Conservation (phyloP, 2,797 vertebrate genomes). For the Rachycentron canadum region DNA sequence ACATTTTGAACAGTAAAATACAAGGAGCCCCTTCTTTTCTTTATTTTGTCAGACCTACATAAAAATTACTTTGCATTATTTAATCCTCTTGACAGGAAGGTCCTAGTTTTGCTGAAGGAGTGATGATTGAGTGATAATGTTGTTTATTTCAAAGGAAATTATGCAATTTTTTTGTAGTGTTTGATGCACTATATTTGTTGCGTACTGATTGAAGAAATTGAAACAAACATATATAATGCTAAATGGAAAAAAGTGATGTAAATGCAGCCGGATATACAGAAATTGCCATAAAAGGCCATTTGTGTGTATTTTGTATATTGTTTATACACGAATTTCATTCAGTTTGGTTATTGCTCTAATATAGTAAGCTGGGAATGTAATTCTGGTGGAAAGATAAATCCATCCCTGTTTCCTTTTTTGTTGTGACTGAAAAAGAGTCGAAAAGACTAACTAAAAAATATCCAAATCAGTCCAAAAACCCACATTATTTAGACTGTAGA, state of each 20-base stretch:
- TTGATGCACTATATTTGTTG: constrained; percentile 9
- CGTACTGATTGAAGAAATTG: background rate
- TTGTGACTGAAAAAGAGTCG: background rate
- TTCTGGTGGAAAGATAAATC: background rate
- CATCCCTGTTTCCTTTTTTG: background rate
- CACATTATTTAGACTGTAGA: background rate
- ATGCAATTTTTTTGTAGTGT: background rate
- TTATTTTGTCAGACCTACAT: background rate
- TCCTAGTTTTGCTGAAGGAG: background rate
- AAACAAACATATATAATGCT: background rate
- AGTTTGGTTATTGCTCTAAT: background rate
- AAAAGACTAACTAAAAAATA: background rate
- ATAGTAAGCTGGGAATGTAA: background rate
- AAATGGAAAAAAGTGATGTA: constrained; percentile 18
- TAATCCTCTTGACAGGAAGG: background rate
- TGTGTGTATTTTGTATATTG: background rate
- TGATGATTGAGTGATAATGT: background rate
- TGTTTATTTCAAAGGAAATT: background rate
- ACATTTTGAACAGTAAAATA: too few species aligned
- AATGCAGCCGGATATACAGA: constrained; percentile 4
- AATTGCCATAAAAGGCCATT: background rate
- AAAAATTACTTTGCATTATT: background rate
- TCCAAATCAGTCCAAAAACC: background rate
- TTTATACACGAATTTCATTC: background rate
- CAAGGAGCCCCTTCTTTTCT: constrained; percentile 15